These are phyloP conservation scores for Bolinopsis microptera DNA, from an alignment of 37 sponge, comb jelly and placozoan species.

Conservation along the genomic window DNA sequence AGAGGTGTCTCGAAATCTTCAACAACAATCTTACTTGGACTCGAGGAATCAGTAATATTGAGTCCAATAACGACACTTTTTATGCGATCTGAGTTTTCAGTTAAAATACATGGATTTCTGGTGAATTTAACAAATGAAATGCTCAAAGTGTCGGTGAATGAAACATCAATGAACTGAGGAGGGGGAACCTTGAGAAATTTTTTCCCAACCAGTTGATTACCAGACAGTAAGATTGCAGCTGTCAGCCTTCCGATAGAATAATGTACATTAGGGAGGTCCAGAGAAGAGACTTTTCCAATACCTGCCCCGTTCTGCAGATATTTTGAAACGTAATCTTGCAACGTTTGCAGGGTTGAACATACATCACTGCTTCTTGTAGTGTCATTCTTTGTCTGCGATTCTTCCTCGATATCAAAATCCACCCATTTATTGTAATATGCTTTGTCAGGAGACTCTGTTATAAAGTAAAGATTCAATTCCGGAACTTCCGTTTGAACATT, in stretches of 20 bases:
- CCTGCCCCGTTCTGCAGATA: background rate
- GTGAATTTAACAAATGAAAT: background rate
- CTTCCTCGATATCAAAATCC: constrained; percentile 6
- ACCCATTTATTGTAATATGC: constrained; percentile 23
- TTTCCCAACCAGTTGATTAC: background rate
- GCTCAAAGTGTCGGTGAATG: background rate
- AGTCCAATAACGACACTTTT: background rate
- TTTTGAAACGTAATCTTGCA: background rate
- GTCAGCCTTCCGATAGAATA: background rate
- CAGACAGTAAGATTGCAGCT: background rate
- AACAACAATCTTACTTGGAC: background rate
- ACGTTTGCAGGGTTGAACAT: background rate
- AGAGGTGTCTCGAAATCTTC: background rate
- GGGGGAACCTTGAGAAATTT: background rate
- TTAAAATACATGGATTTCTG: background rate
- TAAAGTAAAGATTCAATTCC: background rate
- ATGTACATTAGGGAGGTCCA: background rate
- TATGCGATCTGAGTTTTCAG: background rate
- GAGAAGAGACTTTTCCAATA: background rate
- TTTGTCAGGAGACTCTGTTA: constrained; percentile 8
- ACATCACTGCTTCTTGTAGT: background rate
- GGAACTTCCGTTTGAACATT: background rate
- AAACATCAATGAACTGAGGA: background rate
- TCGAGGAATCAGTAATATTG: background rate
- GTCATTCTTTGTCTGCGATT: background rate